phyloP scores from a whole-genome alignment of 2,113 vertebrate genomes.

The Gobiocypris rarus region DNA sequence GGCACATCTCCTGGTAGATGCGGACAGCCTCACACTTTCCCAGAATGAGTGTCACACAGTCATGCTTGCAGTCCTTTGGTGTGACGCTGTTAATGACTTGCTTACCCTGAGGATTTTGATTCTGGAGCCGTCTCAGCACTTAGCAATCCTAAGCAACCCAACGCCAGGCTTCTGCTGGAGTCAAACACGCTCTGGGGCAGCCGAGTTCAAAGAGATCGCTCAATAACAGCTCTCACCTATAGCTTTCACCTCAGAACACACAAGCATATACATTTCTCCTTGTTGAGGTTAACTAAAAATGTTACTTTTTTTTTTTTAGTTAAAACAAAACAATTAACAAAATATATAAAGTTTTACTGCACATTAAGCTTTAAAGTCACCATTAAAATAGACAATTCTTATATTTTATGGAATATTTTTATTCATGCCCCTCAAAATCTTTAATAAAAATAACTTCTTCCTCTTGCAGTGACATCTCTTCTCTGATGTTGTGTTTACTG shows the following conservation, averaged over 20 bases:
- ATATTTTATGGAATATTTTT: too few relatives aligned
- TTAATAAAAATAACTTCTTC: too few relatives aligned
- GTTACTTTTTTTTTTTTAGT: neutral
- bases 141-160: slow-evolving; percentile 66
- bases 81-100: slow-evolving; percentile 68
- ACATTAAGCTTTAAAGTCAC: neutral
- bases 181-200: slow-evolving; percentile 53
- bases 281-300: neutral
- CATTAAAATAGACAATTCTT: too few relatives aligned
- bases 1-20: slow-evolving; percentile 76
- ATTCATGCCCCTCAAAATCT: too few relatives aligned
- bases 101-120: slow-evolving; percentile 71
- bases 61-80: slow-evolving; percentile 76
- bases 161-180: slow-evolving; percentile 42
- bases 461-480: too few relatives aligned
- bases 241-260: slow-evolving; percentile 1
- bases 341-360: neutral
- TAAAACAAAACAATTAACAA: neutral
- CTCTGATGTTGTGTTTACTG: too few relatives aligned
- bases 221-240: neutral
- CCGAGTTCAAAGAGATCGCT: slow-evolving; percentile 42
- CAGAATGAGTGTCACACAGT: slow-evolving; percentile 72
- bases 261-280: neutral
- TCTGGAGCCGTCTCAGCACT: slow-evolving; percentile 70
- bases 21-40: slow-evolving; percentile 60